A percentile compares a stretch with the other conserved stretches of the same genome.
Conservation (phyloP, 53 echinoderm and acorn worm genomes). For the Patiria pectinifera region DNA sequence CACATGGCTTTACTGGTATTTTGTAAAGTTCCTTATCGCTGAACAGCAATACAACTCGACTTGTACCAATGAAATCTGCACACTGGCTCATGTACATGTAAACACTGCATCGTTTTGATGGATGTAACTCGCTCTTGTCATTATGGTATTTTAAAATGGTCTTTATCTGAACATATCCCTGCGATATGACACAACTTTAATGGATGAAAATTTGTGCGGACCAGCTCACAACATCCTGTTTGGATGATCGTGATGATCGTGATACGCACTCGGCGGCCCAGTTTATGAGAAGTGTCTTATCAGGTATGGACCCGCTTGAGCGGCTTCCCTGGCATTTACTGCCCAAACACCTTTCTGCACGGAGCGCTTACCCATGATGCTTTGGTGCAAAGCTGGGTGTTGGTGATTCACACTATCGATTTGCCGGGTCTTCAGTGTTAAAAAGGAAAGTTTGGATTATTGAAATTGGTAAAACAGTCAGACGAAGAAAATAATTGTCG, state of each 20-base stretch:
- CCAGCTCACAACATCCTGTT: not conserved
- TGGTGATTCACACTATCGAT: not conserved
- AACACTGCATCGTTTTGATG: too few relatives aligned
- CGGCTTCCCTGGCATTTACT: constrained; percentile 23
- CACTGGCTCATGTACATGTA: too few relatives aligned
- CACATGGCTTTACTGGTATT: too few relatives aligned
- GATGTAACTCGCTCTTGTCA: not conserved
- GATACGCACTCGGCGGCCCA: not conserved
- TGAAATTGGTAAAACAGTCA: too few relatives aligned
- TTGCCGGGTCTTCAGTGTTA: too few relatives aligned
- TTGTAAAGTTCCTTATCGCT: too few relatives aligned
- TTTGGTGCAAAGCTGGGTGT: constrained; percentile 3
- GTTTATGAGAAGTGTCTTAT: not conserved
- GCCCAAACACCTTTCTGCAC: constrained; percentile 22
- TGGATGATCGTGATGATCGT: not conserved
- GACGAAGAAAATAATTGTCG: too few relatives aligned
- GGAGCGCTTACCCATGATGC: constrained; percentile 12
- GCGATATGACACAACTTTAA: not conserved
- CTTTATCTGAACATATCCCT: not conserved
- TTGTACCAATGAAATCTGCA: too few relatives aligned
- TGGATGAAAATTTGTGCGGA: not conserved
- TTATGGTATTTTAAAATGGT: not conserved
- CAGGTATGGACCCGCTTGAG: not conserved
- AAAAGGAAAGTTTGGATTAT: too few relatives aligned
- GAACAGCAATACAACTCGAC: too few relatives aligned